Evolutionary conservation across 1,140 invertebrate genomes (phyloP), one percentile per base, ranked within the genome.

Genomic region (Homalodisca vitripennis): DNA sequence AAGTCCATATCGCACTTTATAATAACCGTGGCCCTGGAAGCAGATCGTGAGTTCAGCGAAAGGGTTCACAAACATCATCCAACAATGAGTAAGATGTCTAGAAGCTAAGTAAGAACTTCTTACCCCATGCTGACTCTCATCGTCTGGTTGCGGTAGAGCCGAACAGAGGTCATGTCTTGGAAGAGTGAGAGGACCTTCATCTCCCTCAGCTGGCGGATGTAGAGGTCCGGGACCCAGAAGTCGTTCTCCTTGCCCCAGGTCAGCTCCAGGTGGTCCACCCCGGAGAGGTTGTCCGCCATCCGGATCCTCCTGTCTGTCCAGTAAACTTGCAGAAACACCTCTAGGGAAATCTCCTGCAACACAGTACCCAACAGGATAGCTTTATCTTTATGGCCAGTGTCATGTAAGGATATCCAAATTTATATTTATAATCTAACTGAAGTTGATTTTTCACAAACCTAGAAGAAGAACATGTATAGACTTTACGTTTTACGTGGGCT

Each of bases 1-100:
- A 86, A 86, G 74, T 86, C 82, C 84, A 86, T 86, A 73, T 85
- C 83, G 74, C 84, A 86, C 77, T 85, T 85, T 70, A 86, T 84
- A 66, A 84, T 84, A 55, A 86, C 83, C 31, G 84, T 85, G 12
- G 84, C 85, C 65, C 84, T 86, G 81, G 66, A 83, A 84, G 73
- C 68, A 6, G 69, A 62, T n/a, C n/a, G n/a, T n/a, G n/a, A n/a
- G n/a, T n/a, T n/a, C n/a, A n/a, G n/a, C n/a, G n/a, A n/a, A n/a
- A n/a, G n/a, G n/a, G n/a, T n/a, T n/a, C n/a, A n/a, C n/a, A n/a
- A n/a, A n/a, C n/a, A n/a, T n/a, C n/a, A n/a, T n/a, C n/a, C n/a
- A n/a, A n/a, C n/a, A n/a, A n/a, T n/a, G n/a, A n/a, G 17, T 41
- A 41, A 41, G 34, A 41, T 17, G 17, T 17, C 34, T 41, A 41